Conservation (phyloP, 2,113 vertebrate genomes). For the Melanerpes formicivorus region DNA sequence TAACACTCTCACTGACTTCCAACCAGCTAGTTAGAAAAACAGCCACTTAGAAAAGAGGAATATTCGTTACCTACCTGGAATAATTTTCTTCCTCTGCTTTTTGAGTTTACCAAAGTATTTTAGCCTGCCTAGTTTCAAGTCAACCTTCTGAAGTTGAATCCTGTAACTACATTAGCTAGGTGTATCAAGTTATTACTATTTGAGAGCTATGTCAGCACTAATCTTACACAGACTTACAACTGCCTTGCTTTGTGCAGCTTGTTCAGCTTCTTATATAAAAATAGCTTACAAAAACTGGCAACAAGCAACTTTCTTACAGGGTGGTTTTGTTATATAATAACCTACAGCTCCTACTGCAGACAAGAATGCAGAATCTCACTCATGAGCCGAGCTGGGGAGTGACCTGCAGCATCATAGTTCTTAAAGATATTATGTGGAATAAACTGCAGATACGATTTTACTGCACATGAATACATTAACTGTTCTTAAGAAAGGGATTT, state of each 20-base stretch:
- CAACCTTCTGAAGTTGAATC: background rate
- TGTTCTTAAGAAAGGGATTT: background rate
- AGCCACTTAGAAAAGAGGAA: background rate
- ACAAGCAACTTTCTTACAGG: background rate
- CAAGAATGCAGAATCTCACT: background rate
- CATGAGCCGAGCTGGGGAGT: background rate
- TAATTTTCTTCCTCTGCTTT: background rate
- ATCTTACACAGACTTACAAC: background rate
- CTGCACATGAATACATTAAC: background rate
- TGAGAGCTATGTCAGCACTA: background rate
- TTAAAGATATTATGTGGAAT: background rate
- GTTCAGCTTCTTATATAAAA: background rate
- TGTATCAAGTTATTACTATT: background rate
- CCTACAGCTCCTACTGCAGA: background rate
- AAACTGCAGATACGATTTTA: background rate
- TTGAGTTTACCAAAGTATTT: background rate
- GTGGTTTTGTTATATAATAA: background rate
- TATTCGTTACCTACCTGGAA: background rate
- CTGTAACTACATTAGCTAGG: background rate
- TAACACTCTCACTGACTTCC: background rate
- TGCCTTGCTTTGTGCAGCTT: background rate
- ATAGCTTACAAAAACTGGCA: background rate
- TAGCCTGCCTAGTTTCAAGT: background rate
- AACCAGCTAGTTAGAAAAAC: background rate
- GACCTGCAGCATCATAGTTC: background rate